Percentiles rank a stretch among this genome's conserved stretches.
phyloP scores from a whole-genome alignment of 37 sponge, comb jelly and placozoan genomes.

The Chondrilla cf. caribensis region DNA sequence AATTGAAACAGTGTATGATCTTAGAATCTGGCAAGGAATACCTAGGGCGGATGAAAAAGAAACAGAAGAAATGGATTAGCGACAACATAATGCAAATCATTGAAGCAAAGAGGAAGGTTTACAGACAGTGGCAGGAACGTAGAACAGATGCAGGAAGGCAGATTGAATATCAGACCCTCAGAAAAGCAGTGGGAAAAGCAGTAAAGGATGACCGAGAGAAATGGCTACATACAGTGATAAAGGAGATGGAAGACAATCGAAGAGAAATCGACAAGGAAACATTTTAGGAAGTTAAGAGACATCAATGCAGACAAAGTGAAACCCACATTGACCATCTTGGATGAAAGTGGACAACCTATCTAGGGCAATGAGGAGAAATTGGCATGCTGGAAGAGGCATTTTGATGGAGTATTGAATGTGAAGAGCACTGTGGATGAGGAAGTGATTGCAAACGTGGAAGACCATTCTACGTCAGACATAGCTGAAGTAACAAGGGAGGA shows the following conservation, averaged over 20 bases:
- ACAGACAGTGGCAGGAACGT: background rate
- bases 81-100: constrained; percentile 13
- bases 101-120: constrained; percentile 11
- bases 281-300: constrained; percentile 13
- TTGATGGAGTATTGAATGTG: constrained; percentile 27
- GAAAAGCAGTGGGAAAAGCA: constrained; percentile 5
- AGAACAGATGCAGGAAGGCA: constrained; percentile 1
- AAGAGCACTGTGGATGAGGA: constrained; percentile 10
- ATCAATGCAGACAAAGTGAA: background rate
- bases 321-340: constrained; percentile 16
- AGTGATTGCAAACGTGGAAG: constrained; percentile 19
- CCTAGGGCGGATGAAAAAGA: background rate
- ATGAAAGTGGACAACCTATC: constrained; percentile 4
- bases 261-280: constrained; percentile 1
- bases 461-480: background rate
- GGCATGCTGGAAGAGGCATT: background rate
- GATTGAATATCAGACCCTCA: background rate
- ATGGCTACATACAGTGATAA: background rate
- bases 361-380: constrained; percentile 5
- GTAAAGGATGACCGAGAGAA: constrained; percentile 4
- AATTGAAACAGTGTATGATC: constrained; percentile 6
- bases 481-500: constrained; percentile 25
- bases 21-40: background rate
- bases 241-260: constrained; percentile 27
- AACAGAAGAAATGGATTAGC: constrained; percentile 10